Conservation (phyloP, 2,113 vertebrate genomes). For the Sinocyclocheilus anshuiensis region DNA sequence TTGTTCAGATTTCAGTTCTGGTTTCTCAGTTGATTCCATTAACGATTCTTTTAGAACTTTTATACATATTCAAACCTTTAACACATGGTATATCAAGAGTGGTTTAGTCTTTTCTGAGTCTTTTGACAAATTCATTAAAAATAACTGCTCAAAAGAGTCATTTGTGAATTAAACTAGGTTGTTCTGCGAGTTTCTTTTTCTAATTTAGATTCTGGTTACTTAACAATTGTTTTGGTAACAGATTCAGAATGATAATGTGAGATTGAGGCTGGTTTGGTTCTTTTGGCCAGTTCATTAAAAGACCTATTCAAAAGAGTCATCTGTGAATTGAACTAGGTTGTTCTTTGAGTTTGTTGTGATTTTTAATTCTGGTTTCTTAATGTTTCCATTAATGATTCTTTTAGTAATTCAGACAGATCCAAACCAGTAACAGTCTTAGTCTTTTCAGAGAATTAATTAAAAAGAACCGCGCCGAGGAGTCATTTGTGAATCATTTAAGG, state of each 20-base stretch:
- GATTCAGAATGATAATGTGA: too few relatives aligned
- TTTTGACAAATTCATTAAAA: neutral
- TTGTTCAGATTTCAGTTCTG: too few relatives aligned
- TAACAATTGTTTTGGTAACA: too few relatives aligned
- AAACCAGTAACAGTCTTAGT: too few relatives aligned
- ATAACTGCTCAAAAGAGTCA: neutral
- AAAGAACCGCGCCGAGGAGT: fast-evolving
- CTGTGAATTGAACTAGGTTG: neutral
- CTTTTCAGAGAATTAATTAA: too few relatives aligned
- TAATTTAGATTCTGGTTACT: too few relatives aligned
- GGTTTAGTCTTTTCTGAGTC: too few relatives aligned
- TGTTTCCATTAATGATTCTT: neutral
- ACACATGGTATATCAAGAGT: too few relatives aligned
- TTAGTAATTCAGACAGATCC: neutral
- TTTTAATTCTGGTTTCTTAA: neutral
- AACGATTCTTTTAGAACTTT: neutral
- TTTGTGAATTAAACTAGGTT: neutral
- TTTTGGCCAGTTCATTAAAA: neutral
- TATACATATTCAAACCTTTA: too few relatives aligned
- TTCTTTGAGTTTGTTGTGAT: neutral
- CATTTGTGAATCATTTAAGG: neutral
- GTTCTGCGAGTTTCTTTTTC: neutral
- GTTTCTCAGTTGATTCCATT: neutral
- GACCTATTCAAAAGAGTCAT: too few relatives aligned
- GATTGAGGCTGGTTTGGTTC: too few relatives aligned